phyloP scores from a whole-genome alignment of 2,888 invertebrate genomes.

The Ischnus inquisitorius region DNA sequence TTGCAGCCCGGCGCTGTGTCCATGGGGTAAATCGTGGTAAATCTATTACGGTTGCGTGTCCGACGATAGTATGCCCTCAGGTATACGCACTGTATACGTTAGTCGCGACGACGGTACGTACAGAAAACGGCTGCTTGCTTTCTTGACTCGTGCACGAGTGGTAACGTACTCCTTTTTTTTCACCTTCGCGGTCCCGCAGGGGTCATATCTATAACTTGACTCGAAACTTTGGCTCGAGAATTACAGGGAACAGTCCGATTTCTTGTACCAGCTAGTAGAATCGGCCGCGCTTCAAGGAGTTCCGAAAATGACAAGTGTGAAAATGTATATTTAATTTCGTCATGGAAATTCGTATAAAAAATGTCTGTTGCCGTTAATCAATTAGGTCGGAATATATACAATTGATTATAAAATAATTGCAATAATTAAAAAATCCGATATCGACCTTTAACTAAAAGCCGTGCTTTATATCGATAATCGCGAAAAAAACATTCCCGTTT shows the following conservation, averaged over 20 bases:
- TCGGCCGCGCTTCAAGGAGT: not conserved
- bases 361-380: too few species aligned
- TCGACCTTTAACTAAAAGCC: too few species aligned
- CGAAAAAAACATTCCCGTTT: too few species aligned
- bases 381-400: too few species aligned
- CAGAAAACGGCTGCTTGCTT: constrained; percentile 14
- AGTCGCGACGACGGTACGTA: constrained; percentile 38
- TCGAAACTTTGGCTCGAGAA: not conserved
- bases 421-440: too few species aligned
- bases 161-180: constrained; percentile 13
- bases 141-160: constrained; percentile 9
- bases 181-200: constrained; percentile 1
- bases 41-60: constrained; percentile 73
- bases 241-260: not conserved
- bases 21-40: constrained; percentile 66
- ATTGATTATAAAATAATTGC: too few species aligned
- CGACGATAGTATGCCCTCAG: constrained; percentile 42
- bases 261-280: not conserved
- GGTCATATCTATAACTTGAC: constrained; percentile 29
- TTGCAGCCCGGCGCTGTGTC: constrained; percentile 40
- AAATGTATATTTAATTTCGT: too few species aligned
- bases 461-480: too few species aligned
- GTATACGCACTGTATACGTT: constrained; percentile 44
- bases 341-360: too few species aligned
- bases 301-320: not conserved